Evolutionary conservation across 2,888 invertebrate genomes (phyloP), one percentile per base, ranked within the genome.

Genomic region (Phanerotoma sp.): DNA sequence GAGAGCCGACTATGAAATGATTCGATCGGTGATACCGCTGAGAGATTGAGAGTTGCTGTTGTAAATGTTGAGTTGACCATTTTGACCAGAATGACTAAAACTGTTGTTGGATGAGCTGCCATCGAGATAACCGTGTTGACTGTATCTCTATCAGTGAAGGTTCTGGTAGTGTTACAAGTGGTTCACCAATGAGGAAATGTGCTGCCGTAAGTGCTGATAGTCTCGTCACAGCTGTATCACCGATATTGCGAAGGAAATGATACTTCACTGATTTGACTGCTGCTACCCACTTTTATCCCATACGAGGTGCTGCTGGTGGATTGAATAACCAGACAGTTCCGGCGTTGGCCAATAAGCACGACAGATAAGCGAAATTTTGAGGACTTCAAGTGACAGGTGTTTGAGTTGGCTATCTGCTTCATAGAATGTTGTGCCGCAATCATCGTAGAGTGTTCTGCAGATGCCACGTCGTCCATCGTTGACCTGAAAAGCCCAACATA

Each of bases 41-140:
- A 1, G 54, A 50, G 4, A 37, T 35, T 1, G 45, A 9, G 6
- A 37, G 38, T 13, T 45, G 20, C 1, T 42, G 38, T 28, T 44
- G 45, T n/a, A 52, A 18, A 11, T 28, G 45, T 15, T 52, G 28
- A 5, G n/a, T 20, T 13, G 30, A 52, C 45, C 51, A 52, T 10
- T 37, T 35, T n/a, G 41, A 56, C 66, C 66, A 66, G 51, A 65
- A 66, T 15, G 51, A 49, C 18, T 65, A 60, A 10, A 50, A 30
- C 15, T n/a, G n/a, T 55, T 48, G n/a, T n/a, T n/a, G n/a, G n/a
- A n/a, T n/a, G n/a, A n/a, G n/a, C n/a, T n/a, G n/a, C n/a, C n/a
- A n/a, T n/a, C n/a, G n/a, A n/a, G n/a, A n/a, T n/a, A n/a, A n/a
- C n/a, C n/a, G n/a, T n/a, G n/a, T n/a, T n/a, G n/a, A n/a, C n/a